Conservation (phyloP, 2,888 invertebrate genomes). For the Lasioglossum villosulum region DNA sequence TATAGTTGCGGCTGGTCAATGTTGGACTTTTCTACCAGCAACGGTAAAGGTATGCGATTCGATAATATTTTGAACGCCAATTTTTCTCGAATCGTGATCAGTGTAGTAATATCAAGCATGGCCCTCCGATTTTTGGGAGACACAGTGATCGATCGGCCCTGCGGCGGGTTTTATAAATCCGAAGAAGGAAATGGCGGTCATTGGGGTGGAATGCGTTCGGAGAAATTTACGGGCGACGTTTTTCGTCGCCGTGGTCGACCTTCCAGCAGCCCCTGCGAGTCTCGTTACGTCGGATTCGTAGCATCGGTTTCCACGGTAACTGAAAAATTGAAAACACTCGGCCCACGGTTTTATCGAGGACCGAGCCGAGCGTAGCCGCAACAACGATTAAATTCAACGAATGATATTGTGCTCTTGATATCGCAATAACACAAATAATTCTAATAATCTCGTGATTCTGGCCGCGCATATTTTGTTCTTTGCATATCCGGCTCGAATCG, state of each 20-base stretch:
- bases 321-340: constrained; percentile 24
- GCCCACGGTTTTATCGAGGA: not conserved
- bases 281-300: not conserved
- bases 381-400: constrained; percentile 21
- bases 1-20: not conserved
- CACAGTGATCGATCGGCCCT: constrained; percentile 23
- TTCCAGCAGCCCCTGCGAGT: not conserved
- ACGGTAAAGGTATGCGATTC: not conserved
- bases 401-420: constrained; percentile 16
- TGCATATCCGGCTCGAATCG: not conserved
- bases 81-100: not conserved
- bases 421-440: constrained; percentile 37
- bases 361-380: not conserved
- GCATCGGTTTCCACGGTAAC: not conserved
- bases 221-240: constrained; percentile 32
- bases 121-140: not conserved
- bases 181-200: constrained; percentile 34
- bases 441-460: constrained; percentile 40
- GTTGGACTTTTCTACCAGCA: not conserved
- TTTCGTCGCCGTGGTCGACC: not conserved
- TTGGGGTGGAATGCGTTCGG: constrained; percentile 20
- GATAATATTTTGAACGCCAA: not conserved
- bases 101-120: not conserved
- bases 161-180: constrained; percentile 24
- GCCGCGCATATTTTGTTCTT: constrained; percentile 11